These are phyloP conservation scores for Panagrolaimus sp. DNA, from an alignment of 1,140 invertebrate species.

Conservation along the genomic window DNA sequence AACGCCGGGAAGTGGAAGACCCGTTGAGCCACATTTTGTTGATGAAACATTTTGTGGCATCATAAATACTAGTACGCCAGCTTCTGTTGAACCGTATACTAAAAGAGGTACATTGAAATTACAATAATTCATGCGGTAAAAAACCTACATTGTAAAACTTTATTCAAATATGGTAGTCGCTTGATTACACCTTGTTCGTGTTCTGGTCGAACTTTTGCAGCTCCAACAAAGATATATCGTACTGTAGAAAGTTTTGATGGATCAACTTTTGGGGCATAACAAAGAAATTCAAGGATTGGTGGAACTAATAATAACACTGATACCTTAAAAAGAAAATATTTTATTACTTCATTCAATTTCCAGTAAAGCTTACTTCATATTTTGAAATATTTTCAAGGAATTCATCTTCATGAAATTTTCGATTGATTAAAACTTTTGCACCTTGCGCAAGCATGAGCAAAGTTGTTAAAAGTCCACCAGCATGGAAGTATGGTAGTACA, in stretches of 20 bases:
- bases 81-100: conserved; percentile 27
- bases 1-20: conserved; percentile 19
- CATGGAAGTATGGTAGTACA: conserved; percentile 40
- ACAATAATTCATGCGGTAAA: not conserved
- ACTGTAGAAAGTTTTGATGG: not conserved
- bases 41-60: not conserved
- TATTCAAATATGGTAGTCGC: not conserved
- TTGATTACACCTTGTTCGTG: not conserved
- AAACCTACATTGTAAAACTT: conserved; percentile 1
- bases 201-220: conserved; percentile 11
- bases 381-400: conserved; percentile 25
- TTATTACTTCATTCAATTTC: not conserved
- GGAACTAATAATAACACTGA: conserved; percentile 26
- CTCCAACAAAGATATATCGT: conserved; percentile 23
- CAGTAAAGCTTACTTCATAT: conserved; percentile 19
- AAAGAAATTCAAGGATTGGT: conserved; percentile 23
- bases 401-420: conserved; percentile 25
- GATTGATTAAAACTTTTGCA: conserved; percentile 29
- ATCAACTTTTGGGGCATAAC: conserved; percentile 14
- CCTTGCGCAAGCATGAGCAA: conserved; percentile 28
- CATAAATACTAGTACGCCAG: conserved; percentile 22
- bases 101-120: not conserved
- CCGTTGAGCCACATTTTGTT: conserved; percentile 12
- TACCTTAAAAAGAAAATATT: conserved; percentile 23
- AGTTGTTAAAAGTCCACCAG: conserved; percentile 37